Conservation (phyloP, 1,140 invertebrate genomes). For the Pollicipes pollicipes region DNA sequence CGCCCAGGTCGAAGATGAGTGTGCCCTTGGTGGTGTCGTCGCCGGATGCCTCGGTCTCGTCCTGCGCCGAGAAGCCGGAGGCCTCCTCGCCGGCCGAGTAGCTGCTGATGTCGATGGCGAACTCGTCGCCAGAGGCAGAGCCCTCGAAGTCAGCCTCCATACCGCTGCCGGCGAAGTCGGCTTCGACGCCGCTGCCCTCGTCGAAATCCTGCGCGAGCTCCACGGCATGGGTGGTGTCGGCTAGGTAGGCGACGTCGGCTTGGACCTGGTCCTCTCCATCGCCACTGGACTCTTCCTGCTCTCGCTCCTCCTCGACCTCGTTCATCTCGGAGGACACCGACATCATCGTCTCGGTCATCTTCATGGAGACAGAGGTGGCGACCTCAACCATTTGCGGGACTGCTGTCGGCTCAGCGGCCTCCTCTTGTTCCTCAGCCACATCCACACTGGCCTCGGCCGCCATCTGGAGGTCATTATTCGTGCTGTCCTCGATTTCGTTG, state of each 20-base stretch:
- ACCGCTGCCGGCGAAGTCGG: neutral
- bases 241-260: too few relatives aligned
- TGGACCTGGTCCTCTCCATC: too few relatives aligned
- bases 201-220: too few relatives aligned
- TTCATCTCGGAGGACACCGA: too few relatives aligned
- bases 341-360: neutral
- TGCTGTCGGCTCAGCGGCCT: too few relatives aligned
- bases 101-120: neutral
- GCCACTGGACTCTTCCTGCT: neutral
- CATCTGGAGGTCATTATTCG: too few relatives aligned
- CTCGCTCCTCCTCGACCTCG: too few relatives aligned
- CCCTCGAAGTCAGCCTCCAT: too few relatives aligned
- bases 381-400: neutral
- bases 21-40: neutral
- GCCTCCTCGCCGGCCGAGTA: neutral
- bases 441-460: too few relatives aligned
- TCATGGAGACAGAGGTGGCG: neutral
- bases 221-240: neutral
- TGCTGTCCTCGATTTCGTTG: too few relatives aligned
- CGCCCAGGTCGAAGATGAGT: constrained; percentile 3
- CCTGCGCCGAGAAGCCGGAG: too few relatives aligned
- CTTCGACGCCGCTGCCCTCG: neutral
- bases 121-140: neutral
- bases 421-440: neutral
- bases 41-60: neutral